A percentile compares a stretch with the other conserved stretches of the same genome.
Conservation (phyloP, 2,797 vertebrate genomes). For the Cryptoprocta ferox region DNA sequence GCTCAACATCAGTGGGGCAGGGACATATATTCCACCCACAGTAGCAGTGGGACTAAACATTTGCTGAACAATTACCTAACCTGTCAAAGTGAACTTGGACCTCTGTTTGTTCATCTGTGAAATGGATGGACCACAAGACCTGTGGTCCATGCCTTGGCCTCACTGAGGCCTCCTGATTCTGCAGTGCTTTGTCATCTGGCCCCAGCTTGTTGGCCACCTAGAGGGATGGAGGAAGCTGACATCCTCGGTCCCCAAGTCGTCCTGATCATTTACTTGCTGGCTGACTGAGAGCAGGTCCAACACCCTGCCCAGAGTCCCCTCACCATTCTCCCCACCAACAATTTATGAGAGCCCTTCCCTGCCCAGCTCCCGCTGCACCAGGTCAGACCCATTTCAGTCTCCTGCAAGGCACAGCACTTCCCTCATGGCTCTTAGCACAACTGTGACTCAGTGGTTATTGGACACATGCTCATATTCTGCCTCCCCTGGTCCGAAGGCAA, state of each 20-base stretch:
- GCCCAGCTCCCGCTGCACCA: neutral
- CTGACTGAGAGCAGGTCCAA: neutral
- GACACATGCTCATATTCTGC: neutral
- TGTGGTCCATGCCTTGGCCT: neutral
- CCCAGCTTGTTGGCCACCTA: neutral
- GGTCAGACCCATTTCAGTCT: neutral
- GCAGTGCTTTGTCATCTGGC: neutral
- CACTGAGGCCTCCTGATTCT: neutral
- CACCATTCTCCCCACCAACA: fast-evolving
- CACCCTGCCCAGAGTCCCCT: neutral
- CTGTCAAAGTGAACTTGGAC: neutral
- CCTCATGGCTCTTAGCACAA: neutral
- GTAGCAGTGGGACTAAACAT: neutral
- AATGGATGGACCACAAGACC: neutral
- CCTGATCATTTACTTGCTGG: neutral
- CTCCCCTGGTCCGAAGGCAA: neutral
- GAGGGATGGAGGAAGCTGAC: neutral
- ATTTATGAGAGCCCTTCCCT: neutral
- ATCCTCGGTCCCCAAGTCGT: neutral
- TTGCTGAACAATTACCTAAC: neutral
- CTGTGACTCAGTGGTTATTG: fast-evolving
- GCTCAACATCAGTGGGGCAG: neutral
- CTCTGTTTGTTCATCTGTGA: neutral
- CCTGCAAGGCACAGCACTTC: neutral
- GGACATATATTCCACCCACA: neutral